A percentile compares a stretch with the other conserved stretches of the same genome.
Conservation (phyloP, 2,888 invertebrate species). For the Physocephala rufipes region DNA sequence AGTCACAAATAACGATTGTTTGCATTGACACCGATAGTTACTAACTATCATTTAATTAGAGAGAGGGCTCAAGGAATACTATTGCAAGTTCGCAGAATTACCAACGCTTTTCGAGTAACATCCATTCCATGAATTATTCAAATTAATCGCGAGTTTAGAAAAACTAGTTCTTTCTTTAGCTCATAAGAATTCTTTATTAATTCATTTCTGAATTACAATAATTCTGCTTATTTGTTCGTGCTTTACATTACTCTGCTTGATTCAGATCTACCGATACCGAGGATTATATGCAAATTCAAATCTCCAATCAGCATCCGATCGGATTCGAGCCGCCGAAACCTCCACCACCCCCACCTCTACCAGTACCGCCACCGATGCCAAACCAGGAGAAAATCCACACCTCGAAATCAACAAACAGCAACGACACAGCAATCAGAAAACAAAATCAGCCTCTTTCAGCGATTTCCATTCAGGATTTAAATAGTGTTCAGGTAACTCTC, state of each 20-base stretch:
- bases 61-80: too few relatives aligned
- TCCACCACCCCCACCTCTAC: conserved; percentile 69
- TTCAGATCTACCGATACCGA: conserved; percentile 65
- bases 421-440: conserved; percentile 67
- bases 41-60: conserved; percentile 36
- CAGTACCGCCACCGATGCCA: conserved; percentile 61
- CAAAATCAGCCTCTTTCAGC: conserved; percentile 82
- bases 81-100: too few relatives aligned
- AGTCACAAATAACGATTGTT: conserved; percentile 53
- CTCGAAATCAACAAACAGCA: conserved; percentile 50
- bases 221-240: neutral
- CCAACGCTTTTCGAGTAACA: too few relatives aligned
- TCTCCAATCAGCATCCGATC: conserved; percentile 62
- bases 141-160: too few relatives aligned
- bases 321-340: conserved; percentile 62
- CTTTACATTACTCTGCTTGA: neutral
- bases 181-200: too few relatives aligned
- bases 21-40: conserved; percentile 59
- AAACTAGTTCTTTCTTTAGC: too few relatives aligned
- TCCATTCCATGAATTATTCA: too few relatives aligned
- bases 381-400: conserved; percentile 49
- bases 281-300: conserved; percentile 71
- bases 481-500: conserved; percentile 74
- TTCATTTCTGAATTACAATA: too few relatives aligned
- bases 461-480: conserved; percentile 87